phyloP scores from a whole-genome alignment of 2,888 invertebrate genomes.

The Baronia brevicornis region DNA sequence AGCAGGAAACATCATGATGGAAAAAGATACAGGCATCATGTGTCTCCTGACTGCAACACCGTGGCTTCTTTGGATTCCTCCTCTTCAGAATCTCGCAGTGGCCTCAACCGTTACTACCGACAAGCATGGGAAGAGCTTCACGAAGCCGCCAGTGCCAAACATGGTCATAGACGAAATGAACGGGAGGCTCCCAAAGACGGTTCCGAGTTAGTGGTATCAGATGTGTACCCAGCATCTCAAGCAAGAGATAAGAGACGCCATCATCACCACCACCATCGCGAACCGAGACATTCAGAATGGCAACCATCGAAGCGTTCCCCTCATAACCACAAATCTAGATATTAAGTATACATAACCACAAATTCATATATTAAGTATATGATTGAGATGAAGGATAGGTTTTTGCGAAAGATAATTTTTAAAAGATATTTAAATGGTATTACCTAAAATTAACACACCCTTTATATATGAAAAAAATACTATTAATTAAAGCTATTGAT shows the following conservation, averaged over 20 bases:
- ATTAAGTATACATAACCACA: no score
- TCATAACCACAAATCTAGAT: slow-evolving; percentile 72
- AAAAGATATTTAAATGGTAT: no score
- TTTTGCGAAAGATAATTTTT: no score
- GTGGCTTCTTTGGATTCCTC: slow-evolving; percentile 93
- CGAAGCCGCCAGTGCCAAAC: slow-evolving; percentile 82
- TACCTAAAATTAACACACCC: no score
- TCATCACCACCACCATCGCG: slow-evolving; percentile 85
- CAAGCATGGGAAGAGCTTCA: slow-evolving; percentile 96
- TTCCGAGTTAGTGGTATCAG: slow-evolving; percentile 85
- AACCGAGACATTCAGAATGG: slow-evolving; percentile 75
- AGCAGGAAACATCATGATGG: slow-evolving; percentile 79
- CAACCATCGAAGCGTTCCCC: slow-evolving; percentile 73
- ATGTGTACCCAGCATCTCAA: slow-evolving; percentile 68
- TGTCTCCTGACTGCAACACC: slow-evolving; percentile 92
- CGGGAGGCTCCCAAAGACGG: slow-evolving; percentile 80
- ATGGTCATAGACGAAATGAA: slow-evolving; percentile 49
- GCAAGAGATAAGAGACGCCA: slow-evolving; percentile 78
- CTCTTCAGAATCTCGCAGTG: slow-evolving; percentile 88
- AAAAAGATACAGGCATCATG: slow-evolving; percentile 91
- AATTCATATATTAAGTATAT: no score
- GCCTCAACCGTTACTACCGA: slow-evolving; percentile 90
- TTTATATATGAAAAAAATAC: no score
- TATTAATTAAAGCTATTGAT: no score
- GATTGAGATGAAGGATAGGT: no score